Evolutionary conservation across 2,888 invertebrate species (phyloP).

Genomic region (Brassicogethes aeneus): DNA sequence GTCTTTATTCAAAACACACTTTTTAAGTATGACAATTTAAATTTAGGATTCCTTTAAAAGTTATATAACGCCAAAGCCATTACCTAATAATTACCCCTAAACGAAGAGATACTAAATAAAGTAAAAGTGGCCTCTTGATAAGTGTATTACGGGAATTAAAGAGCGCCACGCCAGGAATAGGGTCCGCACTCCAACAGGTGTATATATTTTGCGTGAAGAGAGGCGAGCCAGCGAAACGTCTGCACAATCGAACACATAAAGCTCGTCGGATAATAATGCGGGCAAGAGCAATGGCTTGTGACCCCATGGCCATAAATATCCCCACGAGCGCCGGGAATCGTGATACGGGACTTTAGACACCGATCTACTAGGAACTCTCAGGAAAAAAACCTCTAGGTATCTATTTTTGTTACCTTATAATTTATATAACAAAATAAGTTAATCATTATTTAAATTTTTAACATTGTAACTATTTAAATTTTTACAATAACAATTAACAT

Average conservation of each 20-base stretch:
- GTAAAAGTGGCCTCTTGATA: constrained; percentile 1
- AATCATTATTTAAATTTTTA: too few relatives aligned
- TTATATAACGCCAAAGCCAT: too few relatives aligned
- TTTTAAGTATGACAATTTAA: too few relatives aligned
- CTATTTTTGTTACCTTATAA: too few relatives aligned
- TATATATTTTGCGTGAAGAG: constrained; percentile 37
- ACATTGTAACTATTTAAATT: too few relatives aligned
- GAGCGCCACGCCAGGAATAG: background rate
- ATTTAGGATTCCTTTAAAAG: too few relatives aligned
- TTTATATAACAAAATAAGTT: too few relatives aligned
- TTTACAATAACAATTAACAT: too few relatives aligned
- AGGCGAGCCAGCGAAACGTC: constrained; percentile 19
- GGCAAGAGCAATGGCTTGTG: constrained; percentile 43
- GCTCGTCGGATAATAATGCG: constrained; percentile 42
- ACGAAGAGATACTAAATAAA: background rate
- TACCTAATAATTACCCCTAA: too few relatives aligned
- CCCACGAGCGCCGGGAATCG: constrained; percentile 34
- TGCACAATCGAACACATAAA: constrained; percentile 39
- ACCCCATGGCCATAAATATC: constrained; percentile 42
- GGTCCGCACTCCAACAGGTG: constrained; percentile 40
- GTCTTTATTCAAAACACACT: too few relatives aligned
- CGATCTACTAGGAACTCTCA: background rate
- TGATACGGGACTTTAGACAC: constrained; percentile 5
- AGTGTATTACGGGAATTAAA: background rate
- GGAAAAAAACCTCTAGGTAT: too few relatives aligned